A percentile compares a stretch with the other conserved stretches of the same genome.
These are phyloP conservation scores for Spinus pinus DNA, from an alignment of 2,797 vertebrate genomes.

Conservation along the genomic window DNA sequence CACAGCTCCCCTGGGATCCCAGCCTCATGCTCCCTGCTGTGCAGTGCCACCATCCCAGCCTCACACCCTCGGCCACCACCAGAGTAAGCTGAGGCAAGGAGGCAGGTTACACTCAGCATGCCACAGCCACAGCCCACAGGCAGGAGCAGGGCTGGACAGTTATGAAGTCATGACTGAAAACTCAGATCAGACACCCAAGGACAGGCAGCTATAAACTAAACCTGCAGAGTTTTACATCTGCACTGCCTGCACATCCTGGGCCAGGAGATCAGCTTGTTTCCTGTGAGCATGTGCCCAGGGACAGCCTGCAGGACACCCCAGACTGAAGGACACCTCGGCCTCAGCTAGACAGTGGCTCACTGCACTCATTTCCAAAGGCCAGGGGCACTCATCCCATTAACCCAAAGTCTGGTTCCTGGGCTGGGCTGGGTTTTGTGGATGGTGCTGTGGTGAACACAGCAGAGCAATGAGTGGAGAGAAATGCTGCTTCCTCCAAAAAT, in stretches of 20 bases:
- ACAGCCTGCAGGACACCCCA: not conserved
- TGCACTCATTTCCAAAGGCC: not conserved
- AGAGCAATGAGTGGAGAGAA: not conserved
- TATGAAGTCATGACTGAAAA: not conserved
- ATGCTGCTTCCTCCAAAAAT: not conserved
- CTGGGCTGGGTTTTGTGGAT: not conserved
- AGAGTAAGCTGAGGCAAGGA: not conserved
- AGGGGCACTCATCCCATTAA: not conserved
- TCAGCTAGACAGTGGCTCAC: not conserved
- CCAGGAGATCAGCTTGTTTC: not conserved
- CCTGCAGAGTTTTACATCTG: not conserved
- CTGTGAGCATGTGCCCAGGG: not conserved
- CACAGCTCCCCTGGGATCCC: not conserved
- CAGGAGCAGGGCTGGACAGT: not conserved
- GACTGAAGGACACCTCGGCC: not conserved
- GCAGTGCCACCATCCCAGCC: not conserved
- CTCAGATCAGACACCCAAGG: not conserved
- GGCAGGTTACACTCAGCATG: not conserved
- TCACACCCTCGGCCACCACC: not conserved
- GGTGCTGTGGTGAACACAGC: not conserved
- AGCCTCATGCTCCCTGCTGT: not conserved
- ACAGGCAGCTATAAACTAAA: not conserved
- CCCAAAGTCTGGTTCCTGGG: not conserved
- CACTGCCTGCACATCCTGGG: not conserved
- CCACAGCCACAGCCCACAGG: not conserved